Base-by-base conservation (phyloP, 2,797 vertebrate species). In the Sparidentex hasta region DNA sequence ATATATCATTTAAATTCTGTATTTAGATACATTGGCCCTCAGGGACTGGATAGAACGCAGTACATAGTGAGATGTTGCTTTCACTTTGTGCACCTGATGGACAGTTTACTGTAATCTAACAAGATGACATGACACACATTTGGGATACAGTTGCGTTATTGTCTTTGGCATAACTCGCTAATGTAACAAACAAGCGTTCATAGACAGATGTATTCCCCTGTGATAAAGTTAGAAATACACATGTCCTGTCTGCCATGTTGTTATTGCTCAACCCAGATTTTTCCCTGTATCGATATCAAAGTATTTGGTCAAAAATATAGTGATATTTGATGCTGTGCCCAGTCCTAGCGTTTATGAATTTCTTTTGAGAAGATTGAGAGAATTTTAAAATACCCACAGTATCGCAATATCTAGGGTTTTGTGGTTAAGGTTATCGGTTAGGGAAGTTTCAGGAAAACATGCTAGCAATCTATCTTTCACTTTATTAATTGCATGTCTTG, bases 1-100 rank as follows among this genome's bases (percentile, higher is more conserved):
- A n/a, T 72, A 7, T 70, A 57, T 43, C 74, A 29, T 18, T 44
- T 6, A 70, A 72, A 29, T 44, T 3, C 27, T 16, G 9, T 46
- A 56, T 46, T 58, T 21, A 46, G 29, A 63, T 47, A 17, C 12
- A 33, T 47, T 61, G 17, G 12, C 16, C 56, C 27, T 23, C 16
- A 47, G 16, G 41, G 38, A 25, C 41, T 21, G 50, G 21, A 54
- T 67, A 33, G 43, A 68, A 61, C 61, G 6, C 33, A 68, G 12
- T 43, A 59, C 18, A 54, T 18, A 55, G 41, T 25, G 14, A 13
- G n/a, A 48, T 51, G 25, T 29, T 20, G 23, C n/a, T 52, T 6
- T 25, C 1, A 6, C 41, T 71, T 47, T 33, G 7, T 61, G 6
- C 2, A 47, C 20, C 13, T 46, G 52, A 46, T 27, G 6, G 21